Evolutionary conservation across 2,797 vertebrate species (phyloP).

Genomic region (Sebastes goodei): DNA sequence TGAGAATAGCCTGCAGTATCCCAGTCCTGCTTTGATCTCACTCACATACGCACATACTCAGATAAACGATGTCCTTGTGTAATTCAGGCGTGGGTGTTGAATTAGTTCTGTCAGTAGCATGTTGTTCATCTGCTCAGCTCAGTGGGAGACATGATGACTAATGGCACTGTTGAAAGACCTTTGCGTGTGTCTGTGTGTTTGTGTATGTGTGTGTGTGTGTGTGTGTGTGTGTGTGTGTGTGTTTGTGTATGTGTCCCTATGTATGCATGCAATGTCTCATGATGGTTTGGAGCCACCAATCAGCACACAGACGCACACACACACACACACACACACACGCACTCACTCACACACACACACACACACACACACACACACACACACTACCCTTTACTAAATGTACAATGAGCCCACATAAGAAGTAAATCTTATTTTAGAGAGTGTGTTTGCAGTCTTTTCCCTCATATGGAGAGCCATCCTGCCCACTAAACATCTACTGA

Average conservation of each 20-base stretch:
- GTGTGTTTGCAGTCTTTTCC: constrained; percentile 18
- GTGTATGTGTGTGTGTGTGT: neutral
- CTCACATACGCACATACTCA: neutral
- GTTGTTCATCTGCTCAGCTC: constrained; percentile 52
- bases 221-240: neutral
- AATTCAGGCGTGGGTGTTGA: constrained; percentile 39
- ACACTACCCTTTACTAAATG: neutral
- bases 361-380: too few relatives aligned
- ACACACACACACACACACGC: too few relatives aligned
- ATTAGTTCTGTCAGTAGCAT: constrained; percentile 49
- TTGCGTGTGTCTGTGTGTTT: neutral
- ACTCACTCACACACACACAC: too few relatives aligned
- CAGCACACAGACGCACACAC: neutral
- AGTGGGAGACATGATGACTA: constrained; percentile 52
- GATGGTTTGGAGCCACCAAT: constrained; percentile 22
- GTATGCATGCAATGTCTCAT: constrained; percentile 11
- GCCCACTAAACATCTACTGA: neutral
- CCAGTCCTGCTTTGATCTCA: neutral
- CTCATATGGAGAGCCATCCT: constrained; percentile 26
- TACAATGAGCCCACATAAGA: neutral
- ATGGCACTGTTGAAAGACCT: constrained; percentile 26
- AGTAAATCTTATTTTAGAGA: neutral
- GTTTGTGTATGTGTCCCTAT: neutral
- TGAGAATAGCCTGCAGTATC: too few relatives aligned
- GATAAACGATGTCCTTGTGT: neutral